Conservation (phyloP, 2,797 vertebrate species). For the Rallus crepitans region DNA sequence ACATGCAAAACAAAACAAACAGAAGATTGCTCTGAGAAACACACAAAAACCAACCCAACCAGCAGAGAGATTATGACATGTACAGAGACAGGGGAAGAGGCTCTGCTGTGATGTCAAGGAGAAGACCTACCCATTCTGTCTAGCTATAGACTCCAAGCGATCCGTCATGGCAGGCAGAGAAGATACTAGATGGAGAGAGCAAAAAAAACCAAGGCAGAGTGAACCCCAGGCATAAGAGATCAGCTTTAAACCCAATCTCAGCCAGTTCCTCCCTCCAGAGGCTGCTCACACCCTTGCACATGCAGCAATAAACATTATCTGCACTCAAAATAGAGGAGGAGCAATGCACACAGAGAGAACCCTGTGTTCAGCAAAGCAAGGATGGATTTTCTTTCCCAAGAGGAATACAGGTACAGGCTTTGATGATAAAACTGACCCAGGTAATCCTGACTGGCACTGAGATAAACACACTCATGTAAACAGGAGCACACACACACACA, state of each 20-base stretch:
- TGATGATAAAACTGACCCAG: background rate
- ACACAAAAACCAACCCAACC: slow-evolving; percentile 47
- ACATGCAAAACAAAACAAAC: slow-evolving; percentile 39
- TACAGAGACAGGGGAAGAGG: background rate
- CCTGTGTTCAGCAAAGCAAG: background rate
- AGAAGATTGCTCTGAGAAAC: slow-evolving; percentile 49
- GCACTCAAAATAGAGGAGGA: background rate
- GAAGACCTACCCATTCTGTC: slow-evolving; percentile 91
- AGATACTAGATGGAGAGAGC: slow-evolving; percentile 83
- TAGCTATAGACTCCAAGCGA: slow-evolving; percentile 95
- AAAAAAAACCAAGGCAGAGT: background rate
- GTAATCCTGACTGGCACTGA: background rate
- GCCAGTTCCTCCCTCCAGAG: background rate
- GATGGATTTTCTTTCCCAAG: background rate
- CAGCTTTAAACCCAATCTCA: background rate
- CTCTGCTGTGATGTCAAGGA: rapidly evolving
- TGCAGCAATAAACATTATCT: rapidly evolving
- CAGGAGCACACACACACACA: background rate
- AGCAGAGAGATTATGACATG: background rate
- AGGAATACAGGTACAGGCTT: background rate
- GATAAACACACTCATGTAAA: background rate
- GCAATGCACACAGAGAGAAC: background rate
- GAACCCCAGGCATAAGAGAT: background rate
- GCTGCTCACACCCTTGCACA: rapidly evolving
- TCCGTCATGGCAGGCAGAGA: slow-evolving; percentile 97